These are phyloP conservation scores for Idaea aversata DNA, from an alignment of 2,888 invertebrate species.

Conservation along the genomic window DNA sequence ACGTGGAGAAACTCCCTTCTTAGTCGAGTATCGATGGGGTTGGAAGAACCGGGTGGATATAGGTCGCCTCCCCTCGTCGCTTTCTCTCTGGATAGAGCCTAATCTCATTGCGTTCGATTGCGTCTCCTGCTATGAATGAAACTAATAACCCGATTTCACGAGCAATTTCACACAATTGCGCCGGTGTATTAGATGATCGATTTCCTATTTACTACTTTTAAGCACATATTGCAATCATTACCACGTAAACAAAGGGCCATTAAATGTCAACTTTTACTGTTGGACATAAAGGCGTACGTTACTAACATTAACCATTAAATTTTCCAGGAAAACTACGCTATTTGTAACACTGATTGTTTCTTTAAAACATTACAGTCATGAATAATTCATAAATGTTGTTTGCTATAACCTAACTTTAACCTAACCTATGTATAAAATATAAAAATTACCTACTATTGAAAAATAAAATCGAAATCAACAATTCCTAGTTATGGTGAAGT, in stretches of 20 bases:
- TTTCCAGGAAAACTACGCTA: conserved; percentile 17
- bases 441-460: not conserved
- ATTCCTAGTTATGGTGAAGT: too few relatives aligned
- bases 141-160: conserved; percentile 37
- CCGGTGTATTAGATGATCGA: conserved; percentile 19
- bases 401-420: not conserved
- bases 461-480: too few relatives aligned
- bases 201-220: conserved; percentile 13
- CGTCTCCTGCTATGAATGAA: conserved; percentile 52
- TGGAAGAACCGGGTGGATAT: conserved; percentile 45
- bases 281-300: conserved; percentile 34
- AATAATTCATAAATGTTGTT: conserved; percentile 37
- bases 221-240: conserved; percentile 10
- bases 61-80: conserved; percentile 53
- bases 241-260: conserved; percentile 5
- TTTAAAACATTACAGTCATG: conserved; percentile 43
- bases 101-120: conserved; percentile 75
- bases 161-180: conserved; percentile 29
- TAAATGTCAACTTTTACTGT: conserved; percentile 23
- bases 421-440: not conserved
- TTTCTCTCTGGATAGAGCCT: conserved; percentile 59
- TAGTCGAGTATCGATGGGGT: conserved; percentile 34
- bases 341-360: conserved; percentile 24
- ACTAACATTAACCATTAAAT: conserved; percentile 24
- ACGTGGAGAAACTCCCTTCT: not conserved